These are phyloP conservation scores for Drosophila prolongata DNA, from an alignment of 2,888 invertebrate species.

Conservation along the genomic window DNA sequence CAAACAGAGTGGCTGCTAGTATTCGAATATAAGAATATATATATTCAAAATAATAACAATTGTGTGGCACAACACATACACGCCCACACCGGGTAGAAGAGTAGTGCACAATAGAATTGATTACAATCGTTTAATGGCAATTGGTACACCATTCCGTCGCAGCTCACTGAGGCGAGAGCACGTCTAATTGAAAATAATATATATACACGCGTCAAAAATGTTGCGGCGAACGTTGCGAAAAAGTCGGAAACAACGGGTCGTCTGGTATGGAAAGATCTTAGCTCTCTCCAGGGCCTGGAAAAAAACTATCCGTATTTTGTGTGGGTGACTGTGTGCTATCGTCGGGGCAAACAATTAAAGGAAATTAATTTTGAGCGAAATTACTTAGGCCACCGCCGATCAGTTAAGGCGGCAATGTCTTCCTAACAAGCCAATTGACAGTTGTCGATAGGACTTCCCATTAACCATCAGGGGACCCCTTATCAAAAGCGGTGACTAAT, in stretches of 20 bases:
- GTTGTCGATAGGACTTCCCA: slow-evolving; percentile 1
- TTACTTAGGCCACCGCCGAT: slow-evolving; percentile 6
- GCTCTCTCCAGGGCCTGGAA: no score
- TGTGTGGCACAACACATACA: slow-evolving; percentile 30
- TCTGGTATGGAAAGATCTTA: slow-evolving; percentile 19
- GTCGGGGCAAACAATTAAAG: slow-evolving; percentile 9
- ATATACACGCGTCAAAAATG: slow-evolving; percentile 24
- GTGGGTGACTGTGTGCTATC: slow-evolving; percentile 10
- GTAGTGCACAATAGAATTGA: slow-evolving; percentile 48
- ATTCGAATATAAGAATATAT: neutral
- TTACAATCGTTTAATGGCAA: slow-evolving; percentile 51
- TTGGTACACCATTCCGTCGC: slow-evolving; percentile 43
- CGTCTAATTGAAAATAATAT: slow-evolving; percentile 44
- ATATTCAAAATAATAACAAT: slow-evolving; percentile 36
- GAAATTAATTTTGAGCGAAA: slow-evolving; percentile 18
- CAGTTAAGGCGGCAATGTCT: slow-evolving; percentile 14
- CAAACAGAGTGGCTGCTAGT: slow-evolving; percentile 2
- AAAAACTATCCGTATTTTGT: neutral
- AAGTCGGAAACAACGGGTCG: slow-evolving; percentile 19
- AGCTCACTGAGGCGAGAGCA: slow-evolving; percentile 30
- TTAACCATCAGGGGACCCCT: slow-evolving; percentile 4
- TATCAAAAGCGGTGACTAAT: slow-evolving; percentile 16
- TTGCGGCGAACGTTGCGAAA: slow-evolving; percentile 31
- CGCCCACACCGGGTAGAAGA: slow-evolving; percentile 22
- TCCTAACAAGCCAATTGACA: slow-evolving; percentile 17